Conservation (phyloP, 2,797 vertebrate genomes). For the Rhadinocentrus ornatus region DNA sequence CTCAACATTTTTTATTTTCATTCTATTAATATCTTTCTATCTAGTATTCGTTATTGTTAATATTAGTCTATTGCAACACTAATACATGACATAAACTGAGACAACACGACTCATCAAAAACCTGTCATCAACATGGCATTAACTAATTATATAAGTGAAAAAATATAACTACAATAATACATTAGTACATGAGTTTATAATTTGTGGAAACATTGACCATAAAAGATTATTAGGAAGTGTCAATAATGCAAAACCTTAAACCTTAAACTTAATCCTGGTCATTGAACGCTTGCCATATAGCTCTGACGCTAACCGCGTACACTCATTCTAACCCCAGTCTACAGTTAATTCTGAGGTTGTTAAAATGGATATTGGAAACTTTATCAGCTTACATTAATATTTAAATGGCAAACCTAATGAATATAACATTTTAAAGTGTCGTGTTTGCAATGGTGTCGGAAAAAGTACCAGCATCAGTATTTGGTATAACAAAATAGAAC, state of each 20-base stretch:
- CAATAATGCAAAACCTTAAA: neutral
- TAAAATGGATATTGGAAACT: neutral
- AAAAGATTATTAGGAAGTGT: neutral
- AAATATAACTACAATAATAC: neutral
- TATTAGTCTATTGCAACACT: no score
- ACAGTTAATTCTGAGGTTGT: neutral
- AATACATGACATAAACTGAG: neutral
- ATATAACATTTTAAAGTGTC: neutral
- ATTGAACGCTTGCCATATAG: neutral
- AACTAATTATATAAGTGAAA: neutral
- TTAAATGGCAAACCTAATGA: neutral
- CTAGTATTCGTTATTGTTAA: no score
- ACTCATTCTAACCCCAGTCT: no score
- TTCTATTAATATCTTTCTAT: no score
- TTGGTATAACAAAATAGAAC: neutral
- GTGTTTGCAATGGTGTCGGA: neutral
- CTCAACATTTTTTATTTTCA: no score
- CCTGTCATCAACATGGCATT: neutral
- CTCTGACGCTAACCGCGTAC: no score
- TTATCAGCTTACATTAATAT: neutral
- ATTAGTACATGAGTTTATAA: neutral
- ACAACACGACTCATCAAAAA: no score
- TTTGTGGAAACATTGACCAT: neutral
- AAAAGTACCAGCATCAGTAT: neutral
- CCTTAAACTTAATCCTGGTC: neutral